Percentiles rank a stretch among this genome's conserved stretches.
Evolutionary conservation across 2,113 vertebrate genomes (phyloP).

Genomic region (Platysternon megacephalum): DNA sequence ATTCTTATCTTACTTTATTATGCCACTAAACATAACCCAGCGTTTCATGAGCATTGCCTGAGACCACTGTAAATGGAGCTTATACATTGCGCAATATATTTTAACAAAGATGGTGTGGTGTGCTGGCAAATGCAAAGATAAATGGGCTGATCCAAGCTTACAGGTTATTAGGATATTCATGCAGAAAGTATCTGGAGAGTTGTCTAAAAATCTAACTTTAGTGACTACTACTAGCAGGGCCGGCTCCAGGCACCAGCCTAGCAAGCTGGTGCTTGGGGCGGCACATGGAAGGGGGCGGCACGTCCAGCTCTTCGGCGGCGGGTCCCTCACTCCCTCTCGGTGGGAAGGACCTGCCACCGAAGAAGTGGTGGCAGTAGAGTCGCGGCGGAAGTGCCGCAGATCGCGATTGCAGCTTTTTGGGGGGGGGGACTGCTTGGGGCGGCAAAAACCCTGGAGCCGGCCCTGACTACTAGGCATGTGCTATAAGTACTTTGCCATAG

Average conservation of each 20-base stretch:
- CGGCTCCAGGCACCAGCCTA: too few species aligned
- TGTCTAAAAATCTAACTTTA: background rate
- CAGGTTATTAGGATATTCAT: background rate
- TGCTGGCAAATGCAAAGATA: background rate
- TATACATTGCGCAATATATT: background rate
- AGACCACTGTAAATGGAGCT: background rate
- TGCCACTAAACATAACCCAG: constrained; percentile 19
- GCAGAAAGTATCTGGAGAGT: background rate
- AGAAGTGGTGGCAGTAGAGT: too few species aligned
- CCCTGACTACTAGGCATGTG: background rate
- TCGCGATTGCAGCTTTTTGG: too few species aligned
- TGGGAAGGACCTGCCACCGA: too few species aligned
- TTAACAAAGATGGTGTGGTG: background rate
- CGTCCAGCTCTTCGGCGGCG: too few species aligned
- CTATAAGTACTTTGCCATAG: background rate
- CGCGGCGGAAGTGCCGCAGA: too few species aligned
- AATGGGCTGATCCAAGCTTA: background rate
- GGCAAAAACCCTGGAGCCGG: too few species aligned
- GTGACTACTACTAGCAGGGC: background rate
- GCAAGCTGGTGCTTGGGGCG: too few species aligned
- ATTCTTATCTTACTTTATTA: constrained; percentile 25
- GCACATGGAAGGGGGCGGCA: too few species aligned
- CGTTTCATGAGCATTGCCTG: background rate
- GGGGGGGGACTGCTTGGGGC: too few species aligned
- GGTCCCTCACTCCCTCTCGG: too few species aligned